Base-by-base conservation (phyloP, 2,797 vertebrate species). In the Tarsius wallacei region DNA sequence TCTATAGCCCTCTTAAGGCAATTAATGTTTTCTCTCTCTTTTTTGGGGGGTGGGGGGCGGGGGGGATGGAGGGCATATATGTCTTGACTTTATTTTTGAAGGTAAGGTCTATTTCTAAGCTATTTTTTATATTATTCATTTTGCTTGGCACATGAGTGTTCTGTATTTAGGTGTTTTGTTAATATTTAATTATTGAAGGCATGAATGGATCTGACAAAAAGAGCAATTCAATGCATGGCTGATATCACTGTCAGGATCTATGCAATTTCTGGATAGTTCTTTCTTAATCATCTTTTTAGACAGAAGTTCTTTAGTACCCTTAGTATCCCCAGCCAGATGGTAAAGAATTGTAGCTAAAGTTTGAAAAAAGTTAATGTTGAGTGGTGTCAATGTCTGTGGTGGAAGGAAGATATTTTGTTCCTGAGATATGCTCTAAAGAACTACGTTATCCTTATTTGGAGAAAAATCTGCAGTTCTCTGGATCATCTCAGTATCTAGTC, bases 31-130 rank as follows among this genome's bases (percentile, higher is more conserved):
- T 55, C 51, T 86, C 24, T 5, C 11, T 74, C 42, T 42, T 73
- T 21, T 42, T 51, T 1, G 1, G 26, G 19, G 17, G 21, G 1
- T 55, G 10, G 19, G 2, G 7, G 33, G 14, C 7, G 42, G 7
- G 1, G 26, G 19, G 17, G 21, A 0, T 55, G 10, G 19, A 8
- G 11, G 13, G 28, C 47, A n/a, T 33, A 11, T 51, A 71, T 49
- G 7, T 91, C 64, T 63, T 74, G 26, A 63, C 19, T 96, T 96
- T 28, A 14, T 68, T 82, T 88, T 86, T 61, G 24, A 88, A 88
- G 51, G 21, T 10, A 74, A 80, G 24, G 28, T 55, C 53, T 87
- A 33, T 63, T 87, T 88, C 26, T 71, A 47, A 63, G 57, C 10
- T 47, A 7, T 81, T 77, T 81, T 95, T 91, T 68, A 55, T 19